Conservation (phyloP, 2,113 vertebrate species). For the Scomber scombrus region DNA sequence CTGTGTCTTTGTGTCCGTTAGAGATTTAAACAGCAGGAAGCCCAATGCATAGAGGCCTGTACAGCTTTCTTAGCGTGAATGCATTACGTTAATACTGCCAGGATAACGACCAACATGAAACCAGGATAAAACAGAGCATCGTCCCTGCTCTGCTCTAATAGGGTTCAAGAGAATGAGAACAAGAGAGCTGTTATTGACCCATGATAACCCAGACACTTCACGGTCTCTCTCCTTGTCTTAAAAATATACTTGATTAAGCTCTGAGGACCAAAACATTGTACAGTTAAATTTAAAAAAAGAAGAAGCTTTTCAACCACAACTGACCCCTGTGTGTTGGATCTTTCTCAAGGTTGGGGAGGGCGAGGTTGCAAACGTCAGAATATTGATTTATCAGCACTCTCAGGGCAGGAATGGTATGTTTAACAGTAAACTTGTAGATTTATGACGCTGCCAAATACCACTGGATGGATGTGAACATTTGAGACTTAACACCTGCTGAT, state of each 20-base stretch:
- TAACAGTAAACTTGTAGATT: slow-evolving; percentile 59
- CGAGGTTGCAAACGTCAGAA: slow-evolving; percentile 14
- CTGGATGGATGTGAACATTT: slow-evolving; percentile 54
- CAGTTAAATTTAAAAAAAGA: slow-evolving; percentile 1
- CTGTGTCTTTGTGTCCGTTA: slow-evolving; percentile 51
- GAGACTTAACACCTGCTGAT: slow-evolving; percentile 62
- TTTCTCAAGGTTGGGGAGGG: slow-evolving; percentile 1
- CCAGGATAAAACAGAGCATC: slow-evolving; percentile 22
- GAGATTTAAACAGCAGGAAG: slow-evolving; percentile 64
- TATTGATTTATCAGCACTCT: slow-evolving; percentile 53
- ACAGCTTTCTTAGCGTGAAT: background rate
- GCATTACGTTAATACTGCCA: slow-evolving; percentile 10
- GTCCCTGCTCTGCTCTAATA: slow-evolving; percentile 45
- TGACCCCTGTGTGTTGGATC: slow-evolving; percentile 12
- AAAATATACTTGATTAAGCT: slow-evolving; percentile 51
- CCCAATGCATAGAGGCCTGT: slow-evolving; percentile 32
- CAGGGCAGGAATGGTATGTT: slow-evolving; percentile 35
- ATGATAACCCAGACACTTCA: slow-evolving; percentile 46
- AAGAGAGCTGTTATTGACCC: slow-evolving; percentile 54
- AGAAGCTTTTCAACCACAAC: background rate
- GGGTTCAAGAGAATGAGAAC: slow-evolving; percentile 52
- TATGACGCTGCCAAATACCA: slow-evolving; percentile 57
- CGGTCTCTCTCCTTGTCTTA: slow-evolving; percentile 28
- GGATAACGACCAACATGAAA: slow-evolving; percentile 24
- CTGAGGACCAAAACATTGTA: slow-evolving; percentile 30